phyloP scores from a whole-genome alignment of 2,797 vertebrate species.

The Sciurus vulgaris region DNA sequence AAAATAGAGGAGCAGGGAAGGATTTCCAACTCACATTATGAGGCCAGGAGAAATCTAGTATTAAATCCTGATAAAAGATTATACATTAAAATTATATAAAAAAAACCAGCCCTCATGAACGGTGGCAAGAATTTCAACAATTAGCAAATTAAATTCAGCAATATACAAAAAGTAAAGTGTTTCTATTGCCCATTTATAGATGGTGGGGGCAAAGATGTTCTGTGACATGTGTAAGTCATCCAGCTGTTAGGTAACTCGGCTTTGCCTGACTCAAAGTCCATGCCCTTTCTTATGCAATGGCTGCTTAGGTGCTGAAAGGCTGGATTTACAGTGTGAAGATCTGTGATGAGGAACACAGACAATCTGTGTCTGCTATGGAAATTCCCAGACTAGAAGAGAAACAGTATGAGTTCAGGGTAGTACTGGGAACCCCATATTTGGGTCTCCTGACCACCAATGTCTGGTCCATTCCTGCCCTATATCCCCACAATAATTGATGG shows the following conservation, averaged over 20 bases:
- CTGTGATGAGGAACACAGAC: neutral
- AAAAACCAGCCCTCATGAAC: neutral
- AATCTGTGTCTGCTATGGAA: neutral
- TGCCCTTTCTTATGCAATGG: neutral
- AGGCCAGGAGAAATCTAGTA: neutral
- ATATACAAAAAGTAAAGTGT: neutral
- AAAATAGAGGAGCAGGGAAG: neutral
- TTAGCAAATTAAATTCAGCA: neutral
- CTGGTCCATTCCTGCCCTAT: neutral
- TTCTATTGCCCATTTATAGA: neutral
- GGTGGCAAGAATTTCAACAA: neutral
- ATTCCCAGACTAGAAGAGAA: neutral
- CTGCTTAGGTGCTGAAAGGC: neutral
- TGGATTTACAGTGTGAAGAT: neutral
- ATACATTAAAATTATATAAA: neutral
- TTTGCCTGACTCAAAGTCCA: neutral
- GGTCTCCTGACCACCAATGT: neutral
- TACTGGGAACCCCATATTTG: neutral
- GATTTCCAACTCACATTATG: neutral
- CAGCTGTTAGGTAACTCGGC: neutral
- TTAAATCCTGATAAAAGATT: neutral
- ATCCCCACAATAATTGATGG: neutral
- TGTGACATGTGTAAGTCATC: neutral
- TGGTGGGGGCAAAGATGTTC: neutral
- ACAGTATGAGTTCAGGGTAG: neutral